These are phyloP conservation scores for Drosophila carrolli DNA, from an alignment of 1,140 invertebrate genomes.

Conservation along the genomic window DNA sequence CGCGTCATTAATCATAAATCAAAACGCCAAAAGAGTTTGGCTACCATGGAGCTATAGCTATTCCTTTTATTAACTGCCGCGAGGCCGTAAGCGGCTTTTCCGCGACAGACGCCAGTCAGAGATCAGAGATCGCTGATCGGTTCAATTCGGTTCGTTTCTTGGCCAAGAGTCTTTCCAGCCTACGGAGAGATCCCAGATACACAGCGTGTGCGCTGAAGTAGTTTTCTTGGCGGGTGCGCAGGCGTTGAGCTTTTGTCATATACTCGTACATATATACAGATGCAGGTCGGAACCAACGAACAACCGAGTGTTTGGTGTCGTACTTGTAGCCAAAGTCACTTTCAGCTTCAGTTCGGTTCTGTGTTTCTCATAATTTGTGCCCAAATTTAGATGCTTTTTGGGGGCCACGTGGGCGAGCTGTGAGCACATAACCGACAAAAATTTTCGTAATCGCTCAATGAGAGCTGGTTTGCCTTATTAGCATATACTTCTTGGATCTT, in stretches of 20 bases:
- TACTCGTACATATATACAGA: constrained; percentile 5
- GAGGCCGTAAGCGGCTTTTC: constrained; percentile 53
- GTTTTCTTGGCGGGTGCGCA: constrained; percentile 65
- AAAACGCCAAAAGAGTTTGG: constrained; percentile 51
- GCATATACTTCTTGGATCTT: constrained; percentile 63
- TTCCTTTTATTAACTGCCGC: constrained; percentile 57
- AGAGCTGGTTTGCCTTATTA: constrained; percentile 62
- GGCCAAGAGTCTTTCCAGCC: constrained; percentile 55
- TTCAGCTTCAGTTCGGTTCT: constrained; percentile 73
- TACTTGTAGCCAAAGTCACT: constrained; percentile 82
- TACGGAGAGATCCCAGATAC: constrained; percentile 21
- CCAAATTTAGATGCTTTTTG: constrained; percentile 74
- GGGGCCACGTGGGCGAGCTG: constrained; percentile 62
- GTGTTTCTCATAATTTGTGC: constrained; percentile 76
- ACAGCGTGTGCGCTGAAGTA: constrained; percentile 57
- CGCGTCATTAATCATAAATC: constrained; percentile 79
- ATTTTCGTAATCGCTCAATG: constrained; percentile 61
- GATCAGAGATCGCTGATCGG: constrained; percentile 30
- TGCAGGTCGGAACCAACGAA: constrained; percentile 33
- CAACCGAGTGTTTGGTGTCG: constrained; percentile 5
- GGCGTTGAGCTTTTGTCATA: constrained; percentile 65
- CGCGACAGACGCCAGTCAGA: constrained; percentile 64
- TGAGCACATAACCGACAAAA: constrained; percentile 40
- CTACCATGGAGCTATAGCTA: constrained; percentile 26
- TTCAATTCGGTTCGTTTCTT: constrained; percentile 35